Evolutionary conservation across 2,888 invertebrate genomes (phyloP).

Genomic region (Eudasyphora cyanicolor): DNA sequence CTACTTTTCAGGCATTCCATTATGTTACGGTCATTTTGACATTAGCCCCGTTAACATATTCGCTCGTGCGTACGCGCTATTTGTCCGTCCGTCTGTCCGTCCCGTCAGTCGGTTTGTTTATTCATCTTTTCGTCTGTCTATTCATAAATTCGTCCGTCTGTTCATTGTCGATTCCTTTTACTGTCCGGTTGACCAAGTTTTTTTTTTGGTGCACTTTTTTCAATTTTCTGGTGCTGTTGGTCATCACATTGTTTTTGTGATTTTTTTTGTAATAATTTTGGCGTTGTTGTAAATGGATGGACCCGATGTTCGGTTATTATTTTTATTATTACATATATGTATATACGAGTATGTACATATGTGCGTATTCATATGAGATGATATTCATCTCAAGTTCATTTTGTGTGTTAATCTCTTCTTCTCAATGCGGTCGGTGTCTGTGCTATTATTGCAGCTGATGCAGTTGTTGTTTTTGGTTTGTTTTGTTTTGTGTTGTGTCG

Average conservation of each 20-base stretch:
- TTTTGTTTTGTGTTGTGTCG: conserved; percentile 40
- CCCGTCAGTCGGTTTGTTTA: neutral
- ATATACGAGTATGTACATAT: no score
- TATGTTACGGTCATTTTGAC: neutral
- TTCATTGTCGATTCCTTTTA: conserved; percentile 33
- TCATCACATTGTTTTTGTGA: neutral
- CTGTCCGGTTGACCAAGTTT: conserved; percentile 63
- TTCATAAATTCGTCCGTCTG: no score
- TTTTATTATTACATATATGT: no score
- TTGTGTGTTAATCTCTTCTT: conserved; percentile 61
- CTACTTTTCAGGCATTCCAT: neutral
- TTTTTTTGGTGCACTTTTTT: conserved; percentile 14
- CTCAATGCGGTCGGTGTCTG: no score
- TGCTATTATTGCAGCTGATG: conserved; percentile 35
- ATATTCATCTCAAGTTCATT: conserved; percentile 62
- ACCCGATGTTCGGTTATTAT: conserved; percentile 1
- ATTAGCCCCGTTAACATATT: neutral
- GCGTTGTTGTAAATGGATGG: conserved; percentile 15
- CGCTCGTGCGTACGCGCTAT: neutral
- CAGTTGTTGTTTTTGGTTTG: conserved; percentile 38
- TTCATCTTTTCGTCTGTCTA: neutral
- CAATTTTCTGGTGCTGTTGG: conserved; percentile 37
- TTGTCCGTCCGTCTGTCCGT: neutral
- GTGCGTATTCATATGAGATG: neutral
- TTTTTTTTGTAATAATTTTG: conserved; percentile 15